phyloP scores from a whole-genome alignment of 2,797 vertebrate species.

The Sebastes taczanowskii region DNA sequence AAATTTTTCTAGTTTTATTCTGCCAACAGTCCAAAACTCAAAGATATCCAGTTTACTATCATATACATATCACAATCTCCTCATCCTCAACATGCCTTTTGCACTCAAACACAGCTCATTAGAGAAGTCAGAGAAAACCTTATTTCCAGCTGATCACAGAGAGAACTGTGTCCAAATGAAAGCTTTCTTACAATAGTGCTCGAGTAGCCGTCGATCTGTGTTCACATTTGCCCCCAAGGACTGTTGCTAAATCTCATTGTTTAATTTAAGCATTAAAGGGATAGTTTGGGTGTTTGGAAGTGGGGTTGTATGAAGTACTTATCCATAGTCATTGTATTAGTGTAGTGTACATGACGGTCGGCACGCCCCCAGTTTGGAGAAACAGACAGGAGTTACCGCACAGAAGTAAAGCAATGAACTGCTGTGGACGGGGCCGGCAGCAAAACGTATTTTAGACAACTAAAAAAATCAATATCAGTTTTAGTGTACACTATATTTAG shows the following conservation, averaged over 20 bases:
- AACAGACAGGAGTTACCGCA: too few species aligned
- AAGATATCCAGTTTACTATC: too few species aligned
- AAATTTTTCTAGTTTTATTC: background rate
- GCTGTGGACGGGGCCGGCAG: too few species aligned
- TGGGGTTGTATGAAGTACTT: too few species aligned
- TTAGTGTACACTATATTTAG: too few species aligned
- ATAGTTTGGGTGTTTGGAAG: too few species aligned
- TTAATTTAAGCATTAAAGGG: background rate
- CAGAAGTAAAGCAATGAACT: too few species aligned
- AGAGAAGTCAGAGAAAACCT: background rate
- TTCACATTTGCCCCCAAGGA: background rate
- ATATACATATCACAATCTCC: background rate
- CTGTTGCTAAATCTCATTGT: slow-evolving; percentile 16
- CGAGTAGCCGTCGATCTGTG: background rate
- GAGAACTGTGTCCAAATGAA: background rate
- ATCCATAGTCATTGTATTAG: too few species aligned
- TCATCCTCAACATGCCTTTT: background rate
- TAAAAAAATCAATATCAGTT: too few species aligned
- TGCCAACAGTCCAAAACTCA: background rate
- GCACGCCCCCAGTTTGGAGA: too few species aligned
- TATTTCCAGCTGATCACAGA: background rate
- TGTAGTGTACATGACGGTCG: too few species aligned
- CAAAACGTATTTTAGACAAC: too few species aligned
- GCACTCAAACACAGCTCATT: background rate
- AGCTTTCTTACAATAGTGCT: background rate